Percentiles rank a stretch among this genome's conserved stretches.
These are phyloP conservation scores for Brachyhypopomus gauderio DNA, from an alignment of 2,113 vertebrate species.

Conservation along the genomic window DNA sequence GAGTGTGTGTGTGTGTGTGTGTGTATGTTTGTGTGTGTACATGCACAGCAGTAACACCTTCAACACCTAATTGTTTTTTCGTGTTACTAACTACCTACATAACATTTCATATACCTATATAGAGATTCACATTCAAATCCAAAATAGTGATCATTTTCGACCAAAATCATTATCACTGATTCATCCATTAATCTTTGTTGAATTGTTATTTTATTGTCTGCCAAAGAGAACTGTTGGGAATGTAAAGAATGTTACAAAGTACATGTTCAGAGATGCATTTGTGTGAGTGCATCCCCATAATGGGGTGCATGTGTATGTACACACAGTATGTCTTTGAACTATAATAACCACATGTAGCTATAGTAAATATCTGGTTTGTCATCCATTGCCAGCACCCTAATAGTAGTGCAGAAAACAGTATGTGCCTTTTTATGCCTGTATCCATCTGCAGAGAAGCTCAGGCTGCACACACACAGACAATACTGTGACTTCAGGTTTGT, in stretches of 20 bases:
- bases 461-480: not conserved
- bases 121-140: no score
- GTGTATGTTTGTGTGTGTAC: constrained; percentile 36
- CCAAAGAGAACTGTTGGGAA: constrained; percentile 48
- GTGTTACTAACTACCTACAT: constrained; percentile 41
- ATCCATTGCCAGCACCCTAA: not conserved
- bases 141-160: no score
- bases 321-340: constrained; percentile 44
- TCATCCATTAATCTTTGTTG: not conserved
- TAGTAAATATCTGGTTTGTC: constrained; percentile 9
- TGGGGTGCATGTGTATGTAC: constrained; percentile 5
- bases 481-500: not conserved
- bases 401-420: no score
- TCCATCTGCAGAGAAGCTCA: not conserved
- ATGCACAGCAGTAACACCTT: not conserved
- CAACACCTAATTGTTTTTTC: constrained; percentile 35
- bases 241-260: constrained; percentile 60
- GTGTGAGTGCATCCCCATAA: not conserved
- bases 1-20: constrained; percentile 40
- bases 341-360: constrained; percentile 32
- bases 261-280: constrained; percentile 51
- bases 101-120: no score
- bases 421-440: not conserved
- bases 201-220: constrained; percentile 45
- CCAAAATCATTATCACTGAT: no score